Conservation (phyloP, 1,140 invertebrate species). For the Trichonephila clavata region DNA sequence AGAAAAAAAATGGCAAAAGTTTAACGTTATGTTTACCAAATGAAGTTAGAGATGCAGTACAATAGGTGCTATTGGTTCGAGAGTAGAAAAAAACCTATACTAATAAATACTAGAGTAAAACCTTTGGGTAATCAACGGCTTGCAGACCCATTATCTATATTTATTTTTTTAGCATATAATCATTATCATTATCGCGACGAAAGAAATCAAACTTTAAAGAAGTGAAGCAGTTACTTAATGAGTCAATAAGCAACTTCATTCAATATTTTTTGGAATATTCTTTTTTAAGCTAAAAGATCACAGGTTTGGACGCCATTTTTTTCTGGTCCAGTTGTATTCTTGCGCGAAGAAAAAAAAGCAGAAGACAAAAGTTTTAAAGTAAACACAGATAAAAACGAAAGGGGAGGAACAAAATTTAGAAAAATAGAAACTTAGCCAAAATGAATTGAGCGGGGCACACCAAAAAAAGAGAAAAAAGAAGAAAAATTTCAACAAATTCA, state of each 20-base stretch:
- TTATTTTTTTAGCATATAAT: constrained; percentile 43
- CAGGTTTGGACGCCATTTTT: constrained; percentile 32
- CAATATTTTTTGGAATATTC: constrained; percentile 46
- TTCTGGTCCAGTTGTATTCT: constrained; percentile 21
- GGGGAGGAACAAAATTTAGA: neutral
- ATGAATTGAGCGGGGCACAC: constrained; percentile 1
- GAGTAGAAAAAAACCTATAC: constrained; percentile 23
- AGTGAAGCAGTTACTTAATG: constrained; percentile 41
- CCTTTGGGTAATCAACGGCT: constrained; percentile 46
- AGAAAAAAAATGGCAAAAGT: neutral
- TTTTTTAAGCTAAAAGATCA: constrained; percentile 41
- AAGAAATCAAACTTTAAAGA: constrained; percentile 60
- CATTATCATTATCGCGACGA: constrained; percentile 64
- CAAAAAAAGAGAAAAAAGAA: neutral
- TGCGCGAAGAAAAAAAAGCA: neutral
- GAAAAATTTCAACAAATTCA: neutral
- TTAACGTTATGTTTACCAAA: neutral
- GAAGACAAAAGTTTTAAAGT: constrained; percentile 57
- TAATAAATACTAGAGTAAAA: constrained; percentile 19
- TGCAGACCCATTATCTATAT: constrained; percentile 27
- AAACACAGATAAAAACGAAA: constrained; percentile 49
- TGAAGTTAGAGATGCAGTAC: neutral
- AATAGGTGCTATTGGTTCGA: neutral
- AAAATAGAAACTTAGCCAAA: constrained; percentile 48
- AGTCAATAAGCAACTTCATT: constrained; percentile 52